A percentile compares a stretch with the other conserved stretches of the same genome.
Conservation (phyloP, 2,888 invertebrate species). For the Embidobia sp. region DNA sequence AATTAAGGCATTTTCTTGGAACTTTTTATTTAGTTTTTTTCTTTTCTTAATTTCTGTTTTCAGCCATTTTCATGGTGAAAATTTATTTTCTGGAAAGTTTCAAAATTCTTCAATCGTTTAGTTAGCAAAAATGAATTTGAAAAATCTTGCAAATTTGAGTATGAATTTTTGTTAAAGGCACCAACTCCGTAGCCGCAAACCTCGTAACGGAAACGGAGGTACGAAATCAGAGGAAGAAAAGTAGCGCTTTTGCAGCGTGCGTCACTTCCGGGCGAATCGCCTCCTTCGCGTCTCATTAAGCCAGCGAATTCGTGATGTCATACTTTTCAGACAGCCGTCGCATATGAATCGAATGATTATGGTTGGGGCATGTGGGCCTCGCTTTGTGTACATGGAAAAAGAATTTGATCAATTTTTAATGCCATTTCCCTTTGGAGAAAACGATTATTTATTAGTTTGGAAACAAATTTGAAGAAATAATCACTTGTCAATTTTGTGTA, state of each 20-base stretch:
- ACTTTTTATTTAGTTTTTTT: no score
- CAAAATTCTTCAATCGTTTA: slow-evolving; percentile 17
- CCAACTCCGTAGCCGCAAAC: slow-evolving; percentile 75
- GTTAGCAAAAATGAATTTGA: slow-evolving; percentile 31
- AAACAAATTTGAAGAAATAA: no score
- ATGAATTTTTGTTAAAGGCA: slow-evolving; percentile 77
- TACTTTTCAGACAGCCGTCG: slow-evolving; percentile 50
- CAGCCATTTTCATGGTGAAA: no score
- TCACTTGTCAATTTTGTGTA: no score
- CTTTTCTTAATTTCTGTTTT: no score
- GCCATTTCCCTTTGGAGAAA: no score
- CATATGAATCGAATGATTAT: slow-evolving; percentile 54
- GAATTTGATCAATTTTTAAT: no score
- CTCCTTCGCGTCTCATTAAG: slow-evolving; percentile 49
- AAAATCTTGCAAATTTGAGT: slow-evolving; percentile 77
- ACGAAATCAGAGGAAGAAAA: slow-evolving; percentile 75
- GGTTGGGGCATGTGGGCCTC: slow-evolving; percentile 31
- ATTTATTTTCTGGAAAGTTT: slow-evolving; percentile 7
- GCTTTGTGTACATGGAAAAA: no score
- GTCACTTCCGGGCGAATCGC: slow-evolving; percentile 58
- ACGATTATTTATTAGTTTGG: no score
- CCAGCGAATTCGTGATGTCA: slow-evolving; percentile 44
- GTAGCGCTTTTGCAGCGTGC: slow-evolving; percentile 37
- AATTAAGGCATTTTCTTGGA: no score
- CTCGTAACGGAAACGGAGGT: slow-evolving; percentile 77